These are phyloP conservation scores for Amyelois transitella DNA, from an alignment of 1,140 invertebrate genomes.

Conservation along the genomic window DNA sequence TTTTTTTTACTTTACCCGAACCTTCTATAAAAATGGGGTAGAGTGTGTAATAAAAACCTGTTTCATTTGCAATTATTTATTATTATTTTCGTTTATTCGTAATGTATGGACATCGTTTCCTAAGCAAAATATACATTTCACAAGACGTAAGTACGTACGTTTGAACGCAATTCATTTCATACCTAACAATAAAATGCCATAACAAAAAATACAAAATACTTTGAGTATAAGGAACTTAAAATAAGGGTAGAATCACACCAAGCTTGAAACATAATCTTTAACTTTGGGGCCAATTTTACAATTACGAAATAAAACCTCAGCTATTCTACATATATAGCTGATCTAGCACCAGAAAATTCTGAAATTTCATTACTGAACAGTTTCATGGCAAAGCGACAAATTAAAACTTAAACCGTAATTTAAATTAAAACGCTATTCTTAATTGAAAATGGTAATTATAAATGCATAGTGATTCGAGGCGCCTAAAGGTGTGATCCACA, in stretches of 20 bases:
- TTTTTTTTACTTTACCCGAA: not conserved
- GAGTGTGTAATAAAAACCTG: slow-evolving; percentile 1
- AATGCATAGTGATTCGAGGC: too few relatives aligned
- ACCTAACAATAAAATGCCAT: not conserved
- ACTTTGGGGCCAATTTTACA: too few relatives aligned
- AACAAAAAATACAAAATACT: not conserved
- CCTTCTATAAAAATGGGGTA: slow-evolving; percentile 8
- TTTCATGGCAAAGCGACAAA: too few relatives aligned
- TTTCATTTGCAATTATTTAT: not conserved
- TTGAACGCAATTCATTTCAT: not conserved
- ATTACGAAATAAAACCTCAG: too few relatives aligned
- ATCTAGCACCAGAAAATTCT: too few relatives aligned
- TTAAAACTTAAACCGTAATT: too few relatives aligned
- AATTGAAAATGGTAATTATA: too few relatives aligned
- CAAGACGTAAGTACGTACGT: not conserved
- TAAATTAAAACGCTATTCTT: too few relatives aligned
- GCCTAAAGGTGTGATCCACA: too few relatives aligned
- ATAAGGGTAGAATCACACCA: not conserved
- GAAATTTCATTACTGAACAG: too few relatives aligned
- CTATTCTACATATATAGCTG: too few relatives aligned
- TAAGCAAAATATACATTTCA: not conserved
- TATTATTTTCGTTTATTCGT: not conserved
- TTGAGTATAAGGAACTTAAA: not conserved
- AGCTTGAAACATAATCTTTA: not conserved
- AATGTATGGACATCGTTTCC: not conserved